Evolutionary conservation across 2,113 vertebrate species (phyloP), one percentile per base, ranked within the genome.

Genomic region (Camelus bactrianus): DNA sequence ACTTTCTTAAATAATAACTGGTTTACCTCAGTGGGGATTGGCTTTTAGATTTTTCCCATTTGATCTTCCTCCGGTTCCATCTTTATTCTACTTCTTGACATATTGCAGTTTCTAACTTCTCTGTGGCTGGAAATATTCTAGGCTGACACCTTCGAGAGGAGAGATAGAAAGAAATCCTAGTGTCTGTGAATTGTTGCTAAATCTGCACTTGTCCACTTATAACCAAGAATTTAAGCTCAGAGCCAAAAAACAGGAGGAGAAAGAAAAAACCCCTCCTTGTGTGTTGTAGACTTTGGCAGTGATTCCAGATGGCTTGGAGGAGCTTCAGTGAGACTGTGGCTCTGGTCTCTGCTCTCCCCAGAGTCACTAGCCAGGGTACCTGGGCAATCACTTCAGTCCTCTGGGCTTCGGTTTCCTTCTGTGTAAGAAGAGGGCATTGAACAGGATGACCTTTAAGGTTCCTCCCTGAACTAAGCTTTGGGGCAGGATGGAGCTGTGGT

Each of bases 171-270:
- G 64, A 77, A 60, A 93, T 54, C 48, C 86, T 84, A 54, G 83
- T 46, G 15, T 70, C 80, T 90, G 24, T 86, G 67, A 93, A 89
- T 56, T 58, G 15, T 65, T 88, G 86, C 69, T 95, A 95, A 65
- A 69, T 93, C 77, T 58, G 19, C 72, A n/a, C 56, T 6, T 50
- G 75, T 75, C 88, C 64, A 52, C 42, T 92, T 96, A 6, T 86
- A 77, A 91, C 82, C 83, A 83, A 91, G 60, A 96, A 64, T 64
- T 87, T 88, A 54, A 83, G 62, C 60, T 65, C 69, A 73, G 82
- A 95, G 86, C 72, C 92, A 93, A 76, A 48, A 48, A 70, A 42
- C 56, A 69, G 77, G 35, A 94, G 46, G 28, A 93, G n/a, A 48
- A 93, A 92, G 77, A 52, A 95, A 87, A 94, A 54, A 8, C 64